Conservation (phyloP, 2,113 vertebrate genomes). For the Hypomesus transpacificus region DNA sequence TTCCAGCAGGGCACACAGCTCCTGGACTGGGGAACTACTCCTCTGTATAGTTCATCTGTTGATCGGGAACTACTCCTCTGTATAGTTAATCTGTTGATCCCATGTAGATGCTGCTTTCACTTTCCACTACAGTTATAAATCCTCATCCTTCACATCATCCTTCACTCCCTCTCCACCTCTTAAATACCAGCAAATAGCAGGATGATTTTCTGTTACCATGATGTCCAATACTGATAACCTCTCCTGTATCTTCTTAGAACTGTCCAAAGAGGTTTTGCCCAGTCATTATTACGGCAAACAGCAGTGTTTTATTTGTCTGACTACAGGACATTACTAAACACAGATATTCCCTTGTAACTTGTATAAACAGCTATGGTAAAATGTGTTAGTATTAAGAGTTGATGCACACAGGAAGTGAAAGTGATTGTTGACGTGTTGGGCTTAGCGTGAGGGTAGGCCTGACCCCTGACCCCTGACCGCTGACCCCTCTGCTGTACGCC, state of each 20-base stretch:
- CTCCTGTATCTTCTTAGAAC: conserved; percentile 19
- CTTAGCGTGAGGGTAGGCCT: too few relatives aligned
- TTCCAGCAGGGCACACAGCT: conserved; percentile 39
- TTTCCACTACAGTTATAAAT: not conserved
- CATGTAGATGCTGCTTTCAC: not conserved
- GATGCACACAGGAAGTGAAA: not conserved
- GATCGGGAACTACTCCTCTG: not conserved
- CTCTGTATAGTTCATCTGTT: conserved; percentile 14
- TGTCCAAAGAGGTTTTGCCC: not conserved
- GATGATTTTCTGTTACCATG: not conserved
- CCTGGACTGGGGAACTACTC: not conserved
- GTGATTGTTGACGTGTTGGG: not conserved
- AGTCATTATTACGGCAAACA: too few relatives aligned
- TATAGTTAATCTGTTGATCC: conserved; percentile 1
- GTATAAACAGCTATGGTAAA: conserved; percentile 24
- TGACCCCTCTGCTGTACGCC: too few relatives aligned
- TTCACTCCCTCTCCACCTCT: too few relatives aligned
- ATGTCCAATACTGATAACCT: too few relatives aligned
- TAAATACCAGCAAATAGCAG: not conserved
- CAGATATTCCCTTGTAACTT: conserved; percentile 3
- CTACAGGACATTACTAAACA: conserved; percentile 28
- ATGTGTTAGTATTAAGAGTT: not conserved
- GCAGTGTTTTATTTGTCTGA: conserved; percentile 17
- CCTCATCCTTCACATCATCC: too few relatives aligned
- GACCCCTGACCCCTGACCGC: too few relatives aligned